phyloP scores from a whole-genome alignment of 2,797 vertebrate genomes.

The Pangasius larnaudii region DNA sequence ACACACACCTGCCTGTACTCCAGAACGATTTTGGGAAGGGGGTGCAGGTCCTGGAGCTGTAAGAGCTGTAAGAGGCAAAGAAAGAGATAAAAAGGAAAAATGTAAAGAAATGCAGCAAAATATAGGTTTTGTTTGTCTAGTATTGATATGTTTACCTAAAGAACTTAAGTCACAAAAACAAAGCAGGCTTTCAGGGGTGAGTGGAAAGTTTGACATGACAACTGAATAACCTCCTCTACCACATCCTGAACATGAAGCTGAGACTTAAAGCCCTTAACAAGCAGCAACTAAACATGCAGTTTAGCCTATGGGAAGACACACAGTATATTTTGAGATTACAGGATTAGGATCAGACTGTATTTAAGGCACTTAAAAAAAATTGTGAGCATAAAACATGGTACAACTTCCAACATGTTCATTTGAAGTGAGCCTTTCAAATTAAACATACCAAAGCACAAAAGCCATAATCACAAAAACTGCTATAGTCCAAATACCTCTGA shows the following conservation, averaged over 20 bases:
- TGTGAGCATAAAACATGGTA: background rate
- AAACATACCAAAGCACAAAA: background rate
- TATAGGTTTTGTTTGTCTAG: background rate
- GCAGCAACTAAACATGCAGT: background rate
- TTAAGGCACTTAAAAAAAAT: background rate
- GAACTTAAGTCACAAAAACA: background rate
- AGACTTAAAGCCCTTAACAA: background rate
- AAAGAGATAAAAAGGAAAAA: constrained; percentile 3
- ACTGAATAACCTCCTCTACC: background rate
- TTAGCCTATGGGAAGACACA: background rate
- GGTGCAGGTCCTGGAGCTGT: constrained; percentile 87
- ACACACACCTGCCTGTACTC: constrained; percentile 85
- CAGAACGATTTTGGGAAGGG: constrained; percentile 88
- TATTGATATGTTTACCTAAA: background rate
- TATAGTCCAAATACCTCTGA: background rate
- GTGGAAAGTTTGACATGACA: background rate
- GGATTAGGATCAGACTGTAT: background rate
- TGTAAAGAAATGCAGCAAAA: constrained; percentile 4
- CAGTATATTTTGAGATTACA: background rate
- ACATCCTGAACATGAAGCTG: background rate
- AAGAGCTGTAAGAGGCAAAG: constrained; percentile 73
- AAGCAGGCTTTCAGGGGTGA: background rate
- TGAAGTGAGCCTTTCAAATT: background rate
- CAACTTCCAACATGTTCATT: background rate
- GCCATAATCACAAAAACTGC: background rate